Conservation (phyloP, 2,888 invertebrate species). For the Nephrotoma flavescens region DNA sequence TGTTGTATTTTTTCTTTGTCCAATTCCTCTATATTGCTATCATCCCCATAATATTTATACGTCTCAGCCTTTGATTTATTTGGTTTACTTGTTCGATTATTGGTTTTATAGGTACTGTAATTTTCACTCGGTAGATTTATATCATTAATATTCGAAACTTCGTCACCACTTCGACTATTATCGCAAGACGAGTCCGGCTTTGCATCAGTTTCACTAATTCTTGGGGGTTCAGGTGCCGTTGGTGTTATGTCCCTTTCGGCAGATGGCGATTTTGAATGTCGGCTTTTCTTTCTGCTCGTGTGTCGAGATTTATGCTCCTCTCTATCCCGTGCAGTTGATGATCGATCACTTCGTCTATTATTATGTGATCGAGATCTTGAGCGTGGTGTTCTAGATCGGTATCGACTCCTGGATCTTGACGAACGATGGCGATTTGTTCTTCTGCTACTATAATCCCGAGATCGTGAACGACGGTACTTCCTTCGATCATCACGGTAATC, state of each 20-base stretch:
- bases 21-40: slow-evolving; percentile 16
- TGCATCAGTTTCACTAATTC: background rate
- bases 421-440: background rate
- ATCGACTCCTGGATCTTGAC: background rate
- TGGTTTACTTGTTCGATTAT: background rate
- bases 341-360: background rate
- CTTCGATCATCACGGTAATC: background rate
- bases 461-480: background rate
- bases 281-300: background rate
- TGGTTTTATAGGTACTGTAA: background rate
- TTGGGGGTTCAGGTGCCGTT: background rate
- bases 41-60: background rate
- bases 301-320: background rate
- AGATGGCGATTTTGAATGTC: background rate
- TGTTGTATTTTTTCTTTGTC: slow-evolving; percentile 31
- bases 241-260: background rate
- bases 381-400: background rate
- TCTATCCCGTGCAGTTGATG: background rate
- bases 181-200: background rate
- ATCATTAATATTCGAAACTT: background rate
- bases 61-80: background rate
- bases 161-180: background rate
- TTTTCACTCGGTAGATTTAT: background rate
- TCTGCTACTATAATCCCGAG: background rate
- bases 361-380: background rate